Conservation (phyloP, 2,888 invertebrate species). For the Galerucella calmariensis region DNA sequence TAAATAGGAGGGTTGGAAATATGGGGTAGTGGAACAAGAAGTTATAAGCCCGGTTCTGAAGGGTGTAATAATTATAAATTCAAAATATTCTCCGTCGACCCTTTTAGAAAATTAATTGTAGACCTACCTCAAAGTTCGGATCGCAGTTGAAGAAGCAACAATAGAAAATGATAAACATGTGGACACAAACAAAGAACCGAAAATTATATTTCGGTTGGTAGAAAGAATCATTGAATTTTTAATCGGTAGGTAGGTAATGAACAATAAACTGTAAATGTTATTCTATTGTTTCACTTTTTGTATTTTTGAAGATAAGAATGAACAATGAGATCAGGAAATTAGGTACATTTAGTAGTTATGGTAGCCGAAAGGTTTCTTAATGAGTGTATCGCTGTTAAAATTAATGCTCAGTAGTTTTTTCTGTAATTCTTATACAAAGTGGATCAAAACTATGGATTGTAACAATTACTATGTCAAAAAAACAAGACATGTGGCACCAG, state of each 20-base stretch:
- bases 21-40: too few relatives aligned
- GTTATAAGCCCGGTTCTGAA: background rate
- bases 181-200: slow-evolving; percentile 23
- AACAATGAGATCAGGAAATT: slow-evolving; percentile 12
- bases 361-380: background rate
- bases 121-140: slow-evolving; percentile 39
- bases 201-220: slow-evolving; percentile 24
- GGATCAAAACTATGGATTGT: background rate
- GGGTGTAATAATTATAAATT: slow-evolving; percentile 27
- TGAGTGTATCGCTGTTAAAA: background rate
- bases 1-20: too few relatives aligned
- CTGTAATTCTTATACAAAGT: background rate
- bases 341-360: background rate
- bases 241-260: slow-evolving; percentile 25
- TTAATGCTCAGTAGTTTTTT: background rate
- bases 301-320: slow-evolving; percentile 1
- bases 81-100: slow-evolving; percentile 30
- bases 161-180: slow-evolving; percentile 32
- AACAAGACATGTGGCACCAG: too few relatives aligned
- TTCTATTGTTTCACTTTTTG: slow-evolving; percentile 20
- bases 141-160: slow-evolving; percentile 30
- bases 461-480: too few relatives aligned
- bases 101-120: slow-evolving; percentile 36
- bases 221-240: slow-evolving; percentile 18
- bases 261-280: slow-evolving; percentile 24